Conservation (phyloP, 2,113 vertebrate genomes). For the Phalacrocorax brasilianus region DNA sequence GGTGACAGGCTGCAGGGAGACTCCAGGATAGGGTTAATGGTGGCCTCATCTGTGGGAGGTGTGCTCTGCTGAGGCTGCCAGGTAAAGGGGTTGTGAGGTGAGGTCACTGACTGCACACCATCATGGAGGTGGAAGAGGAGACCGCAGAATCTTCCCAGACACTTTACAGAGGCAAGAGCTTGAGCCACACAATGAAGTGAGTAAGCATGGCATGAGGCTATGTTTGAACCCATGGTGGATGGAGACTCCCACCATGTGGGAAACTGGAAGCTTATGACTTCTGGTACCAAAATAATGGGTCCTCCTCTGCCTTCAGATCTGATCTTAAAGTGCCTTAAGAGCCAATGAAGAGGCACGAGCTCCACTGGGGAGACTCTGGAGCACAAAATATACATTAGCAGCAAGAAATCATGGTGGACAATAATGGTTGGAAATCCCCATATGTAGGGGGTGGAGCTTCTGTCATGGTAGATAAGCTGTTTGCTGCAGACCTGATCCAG, state of each 20-base stretch:
- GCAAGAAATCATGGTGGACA: background rate
- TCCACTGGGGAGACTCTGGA: background rate
- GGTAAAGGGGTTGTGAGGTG: background rate
- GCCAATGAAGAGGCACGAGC: background rate
- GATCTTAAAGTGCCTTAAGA: background rate
- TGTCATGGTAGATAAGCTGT: background rate
- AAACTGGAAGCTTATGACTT: background rate
- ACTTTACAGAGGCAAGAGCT: background rate
- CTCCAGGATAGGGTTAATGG: background rate
- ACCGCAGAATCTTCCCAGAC: background rate
- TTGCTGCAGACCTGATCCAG: background rate
- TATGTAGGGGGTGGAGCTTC: background rate
- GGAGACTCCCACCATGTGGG: background rate
- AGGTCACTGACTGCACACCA: background rate
- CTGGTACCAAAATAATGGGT: background rate
- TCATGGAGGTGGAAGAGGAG: background rate
- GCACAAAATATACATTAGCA: background rate
- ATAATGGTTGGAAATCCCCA: background rate
- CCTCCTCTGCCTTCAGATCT: background rate
- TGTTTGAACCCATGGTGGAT: background rate
- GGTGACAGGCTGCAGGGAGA: background rate
- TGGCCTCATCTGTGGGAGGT: background rate
- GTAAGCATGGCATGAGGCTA: background rate
- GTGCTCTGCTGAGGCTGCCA: background rate
- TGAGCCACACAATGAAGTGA: background rate